phyloP scores from a whole-genome alignment of 2,888 invertebrate species.

The Drosophila nigricruria region DNA sequence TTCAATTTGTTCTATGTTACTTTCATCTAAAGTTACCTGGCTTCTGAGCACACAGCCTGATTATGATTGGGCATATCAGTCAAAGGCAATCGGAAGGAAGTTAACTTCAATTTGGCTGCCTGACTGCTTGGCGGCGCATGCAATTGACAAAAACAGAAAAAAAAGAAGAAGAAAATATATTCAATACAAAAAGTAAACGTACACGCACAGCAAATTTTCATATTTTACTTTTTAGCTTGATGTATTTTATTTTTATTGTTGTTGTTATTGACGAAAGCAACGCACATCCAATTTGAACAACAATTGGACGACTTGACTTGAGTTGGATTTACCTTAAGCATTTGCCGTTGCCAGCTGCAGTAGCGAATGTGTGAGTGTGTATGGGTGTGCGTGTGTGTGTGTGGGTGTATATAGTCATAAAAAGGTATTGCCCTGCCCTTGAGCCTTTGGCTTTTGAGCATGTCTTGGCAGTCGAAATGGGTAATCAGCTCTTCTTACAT shows the following conservation, averaged over 20 bases:
- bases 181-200: slow-evolving; percentile 18
- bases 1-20: neutral
- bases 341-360: slow-evolving; percentile 40
- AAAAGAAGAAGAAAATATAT: slow-evolving; percentile 10
- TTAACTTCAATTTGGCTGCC: slow-evolving; percentile 41
- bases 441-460: slow-evolving; percentile 43
- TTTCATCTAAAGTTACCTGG: neutral
- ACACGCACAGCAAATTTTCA: slow-evolving; percentile 26
- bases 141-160: slow-evolving; percentile 42
- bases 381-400: slow-evolving; percentile 6
- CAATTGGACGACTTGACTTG: slow-evolving; percentile 58
- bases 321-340: slow-evolving; percentile 41
- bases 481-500: slow-evolving; percentile 59
- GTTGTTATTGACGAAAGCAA: slow-evolving; percentile 46
- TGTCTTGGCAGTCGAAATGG: slow-evolving; percentile 48
- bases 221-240: slow-evolving; percentile 9
- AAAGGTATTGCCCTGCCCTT: slow-evolving; percentile 50
- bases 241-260: slow-evolving; percentile 28
- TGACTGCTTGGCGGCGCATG: slow-evolving; percentile 28
- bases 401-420: slow-evolving; percentile 40
- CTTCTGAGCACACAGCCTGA: slow-evolving; percentile 18
- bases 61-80: slow-evolving; percentile 39
- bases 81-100: slow-evolving; percentile 57
- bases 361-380: slow-evolving; percentile 3
- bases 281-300: slow-evolving; percentile 57